phyloP scores from a whole-genome alignment of 1,140 invertebrate species.

The Aethina tumida region DNA sequence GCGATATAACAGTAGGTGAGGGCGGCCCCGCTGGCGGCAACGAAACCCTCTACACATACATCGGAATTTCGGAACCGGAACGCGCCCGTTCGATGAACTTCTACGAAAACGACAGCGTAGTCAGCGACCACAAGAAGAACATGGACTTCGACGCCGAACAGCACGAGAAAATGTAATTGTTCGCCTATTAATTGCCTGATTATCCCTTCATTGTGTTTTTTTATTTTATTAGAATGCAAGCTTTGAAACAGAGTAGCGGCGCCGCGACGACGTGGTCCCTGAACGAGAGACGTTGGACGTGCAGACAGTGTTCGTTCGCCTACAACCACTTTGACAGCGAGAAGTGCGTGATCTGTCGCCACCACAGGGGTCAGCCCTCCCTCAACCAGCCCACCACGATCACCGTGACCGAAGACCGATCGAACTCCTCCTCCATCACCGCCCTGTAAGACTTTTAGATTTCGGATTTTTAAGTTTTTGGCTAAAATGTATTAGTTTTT shows the following conservation, averaged over 20 bases:
- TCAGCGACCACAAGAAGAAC: conserved; percentile 36
- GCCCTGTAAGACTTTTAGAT: too few species aligned
- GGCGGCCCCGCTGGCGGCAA: conserved; percentile 13
- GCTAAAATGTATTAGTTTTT: too few species aligned
- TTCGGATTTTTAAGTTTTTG: too few species aligned
- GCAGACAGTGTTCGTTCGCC: conserved; percentile 75
- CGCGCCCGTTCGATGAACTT: conserved; percentile 23
- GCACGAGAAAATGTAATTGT: conserved; percentile 30
- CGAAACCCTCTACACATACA: conserved; percentile 44
- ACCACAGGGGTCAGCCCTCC: conserved; percentile 50
- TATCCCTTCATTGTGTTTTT: conserved; percentile 1
- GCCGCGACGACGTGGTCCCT: conserved; percentile 18
- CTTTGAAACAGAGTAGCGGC: conserved; percentile 18
- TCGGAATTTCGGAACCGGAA: conserved; percentile 45
- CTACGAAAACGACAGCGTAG: conserved; percentile 33
- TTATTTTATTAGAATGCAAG: conserved; percentile 19
- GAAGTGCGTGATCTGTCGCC: conserved; percentile 70
- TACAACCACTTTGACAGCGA: conserved; percentile 73
- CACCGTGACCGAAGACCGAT: conserved; percentile 51
- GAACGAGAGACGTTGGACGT: conserved; percentile 69
- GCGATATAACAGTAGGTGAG: conserved; percentile 27
- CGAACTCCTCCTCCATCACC: conserved; percentile 5
- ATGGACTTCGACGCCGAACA: conserved; percentile 24
- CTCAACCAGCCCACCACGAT: conserved; percentile 56
- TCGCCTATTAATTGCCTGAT: not conserved